phyloP scores from a whole-genome alignment of 2,797 vertebrate species.

The Rhinella marina region DNA sequence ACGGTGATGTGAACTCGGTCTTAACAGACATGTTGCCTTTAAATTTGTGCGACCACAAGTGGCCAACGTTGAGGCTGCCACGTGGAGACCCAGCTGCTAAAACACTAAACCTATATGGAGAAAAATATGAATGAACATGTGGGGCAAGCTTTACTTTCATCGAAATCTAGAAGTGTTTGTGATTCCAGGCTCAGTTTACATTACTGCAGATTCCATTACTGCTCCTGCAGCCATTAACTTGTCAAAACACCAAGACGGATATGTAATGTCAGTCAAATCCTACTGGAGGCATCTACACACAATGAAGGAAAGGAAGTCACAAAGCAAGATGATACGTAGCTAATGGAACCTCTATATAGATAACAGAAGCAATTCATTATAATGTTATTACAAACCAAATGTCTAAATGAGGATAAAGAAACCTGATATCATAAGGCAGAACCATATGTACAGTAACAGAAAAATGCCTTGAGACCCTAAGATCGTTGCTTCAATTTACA shows the following conservation, averaged over 20 bases:
- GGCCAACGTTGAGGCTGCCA: no score
- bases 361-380: not conserved
- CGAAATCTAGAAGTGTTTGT: not conserved
- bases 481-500: no score
- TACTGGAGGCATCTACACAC: not conserved
- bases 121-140: not conserved
- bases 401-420: no score
- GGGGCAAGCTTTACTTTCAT: no score
- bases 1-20: no score
- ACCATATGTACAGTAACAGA: no score
- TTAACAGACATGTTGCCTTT: no score
- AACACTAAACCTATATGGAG: not conserved
- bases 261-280: not conserved
- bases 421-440: no score
- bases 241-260: not conserved
- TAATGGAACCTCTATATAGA: not conserved
- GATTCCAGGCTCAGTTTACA: not conserved
- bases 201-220: not conserved
- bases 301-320: not conserved
- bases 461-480: no score
- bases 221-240: not conserved
- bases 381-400: no score
- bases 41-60: no score
- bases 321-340: not conserved
- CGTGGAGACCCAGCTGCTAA: no score